Base-by-base conservation (phyloP, 2,113 vertebrate genomes). In the Spea multiplicata region DNA sequence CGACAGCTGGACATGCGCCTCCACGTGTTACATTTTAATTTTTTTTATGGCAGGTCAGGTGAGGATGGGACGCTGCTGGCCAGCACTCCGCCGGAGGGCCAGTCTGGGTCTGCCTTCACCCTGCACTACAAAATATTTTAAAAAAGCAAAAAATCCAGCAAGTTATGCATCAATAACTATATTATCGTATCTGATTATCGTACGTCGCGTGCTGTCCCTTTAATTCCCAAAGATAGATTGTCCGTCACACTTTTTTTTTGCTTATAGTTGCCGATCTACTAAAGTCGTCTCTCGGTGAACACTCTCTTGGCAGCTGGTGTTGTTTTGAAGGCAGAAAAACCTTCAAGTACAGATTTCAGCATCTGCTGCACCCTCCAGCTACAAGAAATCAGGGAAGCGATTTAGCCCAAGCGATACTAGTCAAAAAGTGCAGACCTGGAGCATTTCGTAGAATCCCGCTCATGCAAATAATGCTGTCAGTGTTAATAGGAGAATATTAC, bases 321-420 rank as follows among this genome's bases (percentile, higher is more conserved):
- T 48, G 9, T 17, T 44, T 64, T 52, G 17, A 50, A 12, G 61
- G 17, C 44, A 64, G 46, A 16, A n/a, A 17, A 30, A 55, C 48
- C 17, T 78, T 69, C 67, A 71, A 64, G 45, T 78, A 64, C 67
- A 64, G 67, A 78, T 71, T 78, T 71, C 52, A 78, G 75, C 75
- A 78, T 71, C 66, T 71, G 75, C 55, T 45, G 47, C 59, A 52
- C 55, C 75, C 75, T 78, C 67, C 57, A 64, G 75, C 75, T 71
- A 71, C 75, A 55, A 78, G 49, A 49, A 71, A 71, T 17, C 50
- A 71, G 66, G 45, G n/a, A 71, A 71, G 67, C 57, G 59, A 59
- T 76, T 71, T 5, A 78, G 68, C 67, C 75, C 71, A 71, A 78
- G 71, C 30, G 66, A 69, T 55, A 49, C 30, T 48, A 64, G 67